Percentiles rank a stretch among this genome's conserved stretches.
These are phyloP conservation scores for Halocynthia roretzi DNA, from an alignment of 23 tunicate genomes.

Conservation along the genomic window DNA sequence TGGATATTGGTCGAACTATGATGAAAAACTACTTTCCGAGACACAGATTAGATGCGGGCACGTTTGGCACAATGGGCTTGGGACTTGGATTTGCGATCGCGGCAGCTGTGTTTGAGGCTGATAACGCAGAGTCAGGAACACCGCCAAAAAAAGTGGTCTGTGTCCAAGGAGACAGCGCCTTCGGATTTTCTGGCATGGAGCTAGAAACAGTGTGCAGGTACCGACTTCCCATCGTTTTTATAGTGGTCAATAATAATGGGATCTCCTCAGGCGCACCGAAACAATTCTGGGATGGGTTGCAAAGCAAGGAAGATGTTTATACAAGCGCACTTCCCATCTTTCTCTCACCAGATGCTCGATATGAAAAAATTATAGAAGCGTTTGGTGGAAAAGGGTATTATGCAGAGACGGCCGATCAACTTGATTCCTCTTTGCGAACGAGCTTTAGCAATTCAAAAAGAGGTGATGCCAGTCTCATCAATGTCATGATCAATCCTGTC, in stretches of 20 bases:
- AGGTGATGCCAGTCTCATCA: slow-evolving; percentile 42
- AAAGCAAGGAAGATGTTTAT: slow-evolving; percentile 52
- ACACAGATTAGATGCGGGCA: slow-evolving; percentile 91
- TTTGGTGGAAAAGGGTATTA: slow-evolving; percentile 79
- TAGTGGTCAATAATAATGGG: slow-evolving; percentile 89
- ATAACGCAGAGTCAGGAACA: slow-evolving; percentile 31
- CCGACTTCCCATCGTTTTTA: slow-evolving; percentile 77
- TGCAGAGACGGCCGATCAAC: slow-evolving; percentile 46
- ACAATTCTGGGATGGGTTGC: slow-evolving; percentile 56
- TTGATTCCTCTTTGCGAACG: slow-evolving; percentile 38
- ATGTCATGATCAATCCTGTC: slow-evolving; percentile 71
- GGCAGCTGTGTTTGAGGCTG: slow-evolving; percentile 53
- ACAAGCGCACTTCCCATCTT: slow-evolving; percentile 64
- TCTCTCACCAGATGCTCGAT: slow-evolving; percentile 57
- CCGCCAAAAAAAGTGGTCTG: slow-evolving; percentile 70
- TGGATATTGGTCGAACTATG: slow-evolving; percentile 86
- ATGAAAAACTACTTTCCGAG: slow-evolving; percentile 62
- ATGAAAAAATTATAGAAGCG: slow-evolving; percentile 64
- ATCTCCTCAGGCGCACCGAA: slow-evolving; percentile 46
- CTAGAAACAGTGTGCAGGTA: slow-evolving; percentile 79
- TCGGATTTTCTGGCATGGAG: slow-evolving; percentile 97
- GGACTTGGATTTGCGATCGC: slow-evolving; percentile 97
- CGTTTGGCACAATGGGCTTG: slow-evolving; percentile 96
- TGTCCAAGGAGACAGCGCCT: slow-evolving; percentile 95
- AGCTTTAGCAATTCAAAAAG: slow-evolving; percentile 19